Evolutionary conservation across 1,140 invertebrate species (phyloP).

Genomic region (Drosophila kikkawai): DNA sequence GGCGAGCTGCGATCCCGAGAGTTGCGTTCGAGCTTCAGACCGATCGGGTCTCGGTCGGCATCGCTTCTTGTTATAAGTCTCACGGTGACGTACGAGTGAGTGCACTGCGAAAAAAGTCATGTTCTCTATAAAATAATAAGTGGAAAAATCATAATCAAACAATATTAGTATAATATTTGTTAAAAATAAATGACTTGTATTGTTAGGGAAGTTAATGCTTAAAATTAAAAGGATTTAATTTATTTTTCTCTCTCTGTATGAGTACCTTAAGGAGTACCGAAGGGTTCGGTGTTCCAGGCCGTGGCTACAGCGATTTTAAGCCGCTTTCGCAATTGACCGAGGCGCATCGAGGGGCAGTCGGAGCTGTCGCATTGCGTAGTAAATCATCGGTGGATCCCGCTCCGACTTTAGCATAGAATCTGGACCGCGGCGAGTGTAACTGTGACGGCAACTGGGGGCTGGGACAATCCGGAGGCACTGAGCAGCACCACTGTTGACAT

Average conservation of each 20-base stretch:
- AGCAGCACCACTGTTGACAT: slow-evolving; percentile 65
- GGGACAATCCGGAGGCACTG: slow-evolving; percentile 26
- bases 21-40: slow-evolving; percentile 17
- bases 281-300: slow-evolving; percentile 4
- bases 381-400: slow-evolving; percentile 66
- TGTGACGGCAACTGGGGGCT: slow-evolving; percentile 5
- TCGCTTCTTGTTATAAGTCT: slow-evolving; percentile 76
- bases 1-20: slow-evolving; percentile 48
- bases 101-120: slow-evolving; percentile 11
- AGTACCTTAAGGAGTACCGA: slow-evolving; percentile 4
- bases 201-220: neutral
- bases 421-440: slow-evolving; percentile 10
- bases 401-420: slow-evolving; percentile 31
- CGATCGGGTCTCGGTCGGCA: slow-evolving; percentile 28
- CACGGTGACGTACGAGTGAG: slow-evolving; percentile 53
- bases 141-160: neutral
- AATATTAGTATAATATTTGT: too few relatives aligned
- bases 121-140: too few relatives aligned
- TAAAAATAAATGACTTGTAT: neutral
- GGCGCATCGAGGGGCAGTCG: slow-evolving; percentile 67
- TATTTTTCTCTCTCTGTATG: neutral
- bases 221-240: neutral
- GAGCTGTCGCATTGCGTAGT: slow-evolving; percentile 74
- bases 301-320: slow-evolving; percentile 69
- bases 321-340: slow-evolving; percentile 84